Conservation (phyloP, 2,113 vertebrate species). For the Junco hyemalis region DNA sequence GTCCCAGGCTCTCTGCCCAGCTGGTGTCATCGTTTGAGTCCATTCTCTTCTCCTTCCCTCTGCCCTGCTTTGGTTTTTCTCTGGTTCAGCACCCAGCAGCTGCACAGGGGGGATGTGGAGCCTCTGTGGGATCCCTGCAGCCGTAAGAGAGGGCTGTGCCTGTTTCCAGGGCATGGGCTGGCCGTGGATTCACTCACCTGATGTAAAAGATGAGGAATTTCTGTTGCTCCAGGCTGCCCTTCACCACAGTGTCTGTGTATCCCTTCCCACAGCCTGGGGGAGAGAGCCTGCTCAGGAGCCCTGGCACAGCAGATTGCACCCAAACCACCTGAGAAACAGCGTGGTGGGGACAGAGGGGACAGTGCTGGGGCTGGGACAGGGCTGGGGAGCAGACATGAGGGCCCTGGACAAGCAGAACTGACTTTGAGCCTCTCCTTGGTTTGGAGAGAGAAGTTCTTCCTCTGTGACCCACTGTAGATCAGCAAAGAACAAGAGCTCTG, state of each 20-base stretch:
- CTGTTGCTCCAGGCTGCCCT: constrained; percentile 80
- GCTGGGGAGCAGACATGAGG: background rate
- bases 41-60: background rate
- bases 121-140: background rate
- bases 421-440: background rate
- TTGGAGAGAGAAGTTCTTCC: background rate
- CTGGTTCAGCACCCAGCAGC: background rate
- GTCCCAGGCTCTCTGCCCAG: constrained; percentile 7
- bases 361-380: background rate
- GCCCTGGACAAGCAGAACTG: background rate
- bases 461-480: background rate
- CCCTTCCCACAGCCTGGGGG: constrained; percentile 81
- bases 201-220: constrained; percentile 88
- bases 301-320: background rate
- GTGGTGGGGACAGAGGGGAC: background rate
- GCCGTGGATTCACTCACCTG: constrained; percentile 71
- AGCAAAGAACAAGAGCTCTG: background rate
- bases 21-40: background rate
- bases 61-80: background rate
- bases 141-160: background rate
- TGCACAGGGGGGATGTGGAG: background rate
- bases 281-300: background rate
- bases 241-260: constrained; percentile 83
- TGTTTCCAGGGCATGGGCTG: background rate
- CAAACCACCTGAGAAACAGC: background rate